Evolutionary conservation across 2,113 vertebrate species (phyloP), one percentile per base, ranked within the genome.

Genomic region (Mastomys coucha): DNA sequence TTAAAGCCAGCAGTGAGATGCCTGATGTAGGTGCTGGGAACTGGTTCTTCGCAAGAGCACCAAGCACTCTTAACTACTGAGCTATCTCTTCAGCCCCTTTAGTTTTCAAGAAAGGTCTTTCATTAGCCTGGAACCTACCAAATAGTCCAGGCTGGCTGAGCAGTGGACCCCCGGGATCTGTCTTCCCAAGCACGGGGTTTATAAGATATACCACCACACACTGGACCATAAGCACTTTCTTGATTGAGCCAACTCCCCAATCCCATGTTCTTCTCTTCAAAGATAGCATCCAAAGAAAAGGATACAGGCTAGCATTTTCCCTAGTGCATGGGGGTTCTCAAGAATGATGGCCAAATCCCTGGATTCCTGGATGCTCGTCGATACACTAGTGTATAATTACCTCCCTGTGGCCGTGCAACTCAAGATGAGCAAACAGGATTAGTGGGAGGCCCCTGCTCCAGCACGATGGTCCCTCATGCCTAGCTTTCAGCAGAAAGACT

Each of bases 401-500:
- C 42, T 1, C 12, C n/a, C 14, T 36, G 28, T 33, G 89, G 91
- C 28, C 73, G 11, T 0, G 1, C 39, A 19, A 0, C 0, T 20
- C 28, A 0, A 56, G 85, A n/a, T 28, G 80, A 26, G 20, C 0
- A 0, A 24, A 17, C 0, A 0, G 49, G 45, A 31, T 85, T 9
- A 53, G 45, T 33, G 2, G 53, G 6, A 16, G 65, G 0, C 6
- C 5, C 2, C 5, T 0, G 77, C 76, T 13, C 13, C 36, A 42
- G 67, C 33, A 10, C 14, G 0, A 0, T 0, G 9, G 84, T 92
- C 4, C 1, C 33, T 24, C 1, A 2, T 0, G 2, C 67, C 39
- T 28, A 45, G 24, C 92, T 93, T 85, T 36, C 67, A 53, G 77
- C 94, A 53, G 76, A 33, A 67, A 58, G 65, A 88, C 2, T 26